Conservation (phyloP, 92 coral and sea anemone genomes). For the Siderastrea siderea region DNA sequence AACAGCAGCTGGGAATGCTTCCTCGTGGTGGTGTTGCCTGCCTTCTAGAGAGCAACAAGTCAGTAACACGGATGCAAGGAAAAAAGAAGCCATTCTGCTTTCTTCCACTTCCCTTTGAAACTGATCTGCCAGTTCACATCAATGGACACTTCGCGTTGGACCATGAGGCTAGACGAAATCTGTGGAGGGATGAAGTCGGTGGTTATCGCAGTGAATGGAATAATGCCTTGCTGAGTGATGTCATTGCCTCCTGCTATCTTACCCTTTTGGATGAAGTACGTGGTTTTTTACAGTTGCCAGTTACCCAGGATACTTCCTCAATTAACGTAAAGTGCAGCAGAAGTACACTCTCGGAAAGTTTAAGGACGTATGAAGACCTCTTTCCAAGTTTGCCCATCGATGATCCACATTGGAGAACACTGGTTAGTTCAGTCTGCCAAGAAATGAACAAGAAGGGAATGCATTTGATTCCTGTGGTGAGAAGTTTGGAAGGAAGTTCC, state of each 20-base stretch:
- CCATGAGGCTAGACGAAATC: conserved; percentile 53
- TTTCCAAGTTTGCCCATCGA: conserved; percentile 43
- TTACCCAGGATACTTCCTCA: neutral
- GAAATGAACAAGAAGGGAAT: conserved; percentile 15
- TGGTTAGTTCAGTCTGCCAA: conserved; percentile 66
- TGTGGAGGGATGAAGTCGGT: conserved; percentile 68
- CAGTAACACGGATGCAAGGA: neutral
- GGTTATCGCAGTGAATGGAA: conserved; percentile 77
- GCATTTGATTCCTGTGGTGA: conserved; percentile 53
- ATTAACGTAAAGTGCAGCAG: neutral
- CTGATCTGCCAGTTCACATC: conserved; percentile 78
- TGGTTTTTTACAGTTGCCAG: conserved; percentile 24
- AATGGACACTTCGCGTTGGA: conserved; percentile 82
- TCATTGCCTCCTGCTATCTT: conserved; percentile 73
- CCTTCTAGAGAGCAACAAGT: conserved; percentile 22
- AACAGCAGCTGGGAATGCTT: conserved; percentile 71
- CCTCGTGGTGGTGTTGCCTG: conserved; percentile 95
- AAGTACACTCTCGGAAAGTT: neutral
- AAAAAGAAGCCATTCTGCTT: conserved; percentile 2
- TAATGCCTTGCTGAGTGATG: conserved; percentile 36
- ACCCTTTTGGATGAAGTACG: conserved; percentile 49
- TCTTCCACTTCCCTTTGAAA: conserved; percentile 64
- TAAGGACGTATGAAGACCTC: conserved; percentile 35
- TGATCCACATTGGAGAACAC: conserved; percentile 62
- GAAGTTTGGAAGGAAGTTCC: neutral